Evolutionary conservation across 2,113 vertebrate species (phyloP).

Genomic region (Panthera uncia): DNA sequence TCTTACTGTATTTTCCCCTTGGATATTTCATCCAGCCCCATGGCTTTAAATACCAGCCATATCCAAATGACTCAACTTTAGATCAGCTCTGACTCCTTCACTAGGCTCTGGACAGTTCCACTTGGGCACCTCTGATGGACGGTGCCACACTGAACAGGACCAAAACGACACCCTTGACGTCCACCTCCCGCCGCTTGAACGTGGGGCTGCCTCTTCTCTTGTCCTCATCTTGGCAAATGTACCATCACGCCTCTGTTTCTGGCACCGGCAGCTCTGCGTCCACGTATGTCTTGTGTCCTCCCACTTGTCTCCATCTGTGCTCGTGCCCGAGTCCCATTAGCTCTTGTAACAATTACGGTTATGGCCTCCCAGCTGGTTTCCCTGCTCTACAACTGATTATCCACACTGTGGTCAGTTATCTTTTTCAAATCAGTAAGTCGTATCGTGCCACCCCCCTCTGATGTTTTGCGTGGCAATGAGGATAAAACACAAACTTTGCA

Average conservation of each 20-base stretch:
- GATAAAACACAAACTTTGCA: not conserved
- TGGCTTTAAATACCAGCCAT: not conserved
- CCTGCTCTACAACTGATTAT: not conserved
- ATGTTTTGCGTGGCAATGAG: not conserved
- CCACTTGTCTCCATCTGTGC: not conserved
- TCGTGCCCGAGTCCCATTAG: not conserved
- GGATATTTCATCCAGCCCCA: not conserved
- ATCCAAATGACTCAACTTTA: not conserved
- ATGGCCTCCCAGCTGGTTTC: not conserved
- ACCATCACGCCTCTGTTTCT: not conserved
- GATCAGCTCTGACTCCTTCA: not conserved
- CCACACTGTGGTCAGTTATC: not conserved
- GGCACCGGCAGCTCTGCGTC: not conserved
- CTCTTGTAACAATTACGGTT: not conserved
- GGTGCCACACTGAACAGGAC: not conserved
- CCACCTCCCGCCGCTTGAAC: not conserved
- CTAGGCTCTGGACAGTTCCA: not conserved
- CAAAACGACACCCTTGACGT: not conserved
- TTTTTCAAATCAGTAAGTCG: not conserved
- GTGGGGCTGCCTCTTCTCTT: not conserved
- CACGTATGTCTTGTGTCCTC: not conserved
- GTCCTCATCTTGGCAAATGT: not conserved
- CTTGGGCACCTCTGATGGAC: not conserved
- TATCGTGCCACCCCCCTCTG: not conserved
- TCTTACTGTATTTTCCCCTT: not conserved